A percentile compares a stretch with the other conserved stretches of the same genome.
Evolutionary conservation across 92 coral and sea anemone species (phyloP).

Genomic region (Porites rus): DNA sequence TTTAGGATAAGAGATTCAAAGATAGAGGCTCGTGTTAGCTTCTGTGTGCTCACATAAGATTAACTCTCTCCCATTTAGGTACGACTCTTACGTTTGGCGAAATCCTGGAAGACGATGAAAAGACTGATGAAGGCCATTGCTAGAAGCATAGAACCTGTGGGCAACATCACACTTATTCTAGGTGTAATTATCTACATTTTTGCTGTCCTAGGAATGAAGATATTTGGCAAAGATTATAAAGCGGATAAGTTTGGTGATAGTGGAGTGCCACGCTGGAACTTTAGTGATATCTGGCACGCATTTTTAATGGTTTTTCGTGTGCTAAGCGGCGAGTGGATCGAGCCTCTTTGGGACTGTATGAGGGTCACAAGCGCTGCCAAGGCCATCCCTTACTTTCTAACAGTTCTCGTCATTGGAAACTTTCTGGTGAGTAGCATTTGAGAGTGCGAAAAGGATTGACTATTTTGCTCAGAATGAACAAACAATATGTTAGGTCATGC

Average conservation of each 20-base stretch:
- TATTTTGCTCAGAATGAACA: neutral
- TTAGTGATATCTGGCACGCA: constrained; percentile 80
- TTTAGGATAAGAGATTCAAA: neutral
- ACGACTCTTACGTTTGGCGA: constrained; percentile 79
- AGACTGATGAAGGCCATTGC: constrained; percentile 82
- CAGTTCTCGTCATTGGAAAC: constrained; percentile 83
- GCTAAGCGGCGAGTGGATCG: constrained; percentile 88
- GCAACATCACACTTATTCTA: constrained; percentile 83
- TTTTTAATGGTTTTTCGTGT: constrained; percentile 88
- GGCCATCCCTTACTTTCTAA: constrained; percentile 75
- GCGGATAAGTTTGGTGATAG: constrained; percentile 74
- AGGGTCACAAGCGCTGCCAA: constrained; percentile 67
- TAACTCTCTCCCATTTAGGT: constrained; percentile 33
- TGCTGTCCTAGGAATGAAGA: constrained; percentile 83
- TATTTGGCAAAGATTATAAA: constrained; percentile 82
- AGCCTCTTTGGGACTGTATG: constrained; percentile 92
- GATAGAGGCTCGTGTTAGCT: neutral
- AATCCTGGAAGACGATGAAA: constrained; percentile 87
- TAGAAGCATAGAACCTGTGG: constrained; percentile 81
- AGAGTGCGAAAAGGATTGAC: neutral
- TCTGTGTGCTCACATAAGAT: neutral
- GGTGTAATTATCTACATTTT: constrained; percentile 79
- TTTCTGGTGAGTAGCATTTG: constrained; percentile 72
- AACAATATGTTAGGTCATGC: neutral
- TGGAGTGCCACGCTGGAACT: constrained; percentile 88